Conservation (phyloP, 1,140 invertebrate genomes). For the Cotesia glomerata region DNA sequence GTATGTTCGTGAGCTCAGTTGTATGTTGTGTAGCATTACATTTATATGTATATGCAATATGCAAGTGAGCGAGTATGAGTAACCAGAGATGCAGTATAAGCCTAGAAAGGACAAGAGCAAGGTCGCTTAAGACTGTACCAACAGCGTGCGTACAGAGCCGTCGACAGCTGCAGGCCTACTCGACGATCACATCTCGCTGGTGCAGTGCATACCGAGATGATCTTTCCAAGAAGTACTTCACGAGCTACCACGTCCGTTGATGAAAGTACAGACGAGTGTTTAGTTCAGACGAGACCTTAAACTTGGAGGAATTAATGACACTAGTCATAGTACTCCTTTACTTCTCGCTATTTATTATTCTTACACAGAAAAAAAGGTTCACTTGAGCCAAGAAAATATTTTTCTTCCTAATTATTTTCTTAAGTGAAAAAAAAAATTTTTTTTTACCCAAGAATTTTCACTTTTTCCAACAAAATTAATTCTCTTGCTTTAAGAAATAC, state of each 20-base stretch:
- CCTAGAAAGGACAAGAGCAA: conserved; percentile 24
- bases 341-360: neutral
- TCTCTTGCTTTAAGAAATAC: too few relatives aligned
- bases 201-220: conserved; percentile 18
- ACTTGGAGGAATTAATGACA: conserved; percentile 27
- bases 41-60: too few relatives aligned
- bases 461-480: too few relatives aligned
- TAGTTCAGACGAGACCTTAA: conserved; percentile 13
- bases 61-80: too few relatives aligned
- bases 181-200: conserved; percentile 18
- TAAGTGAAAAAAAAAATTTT: too few relatives aligned
- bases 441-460: too few relatives aligned
- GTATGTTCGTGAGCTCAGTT: too few relatives aligned
- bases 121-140: conserved; percentile 18
- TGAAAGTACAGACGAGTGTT: conserved; percentile 11
- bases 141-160: neutral
- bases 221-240: conserved; percentile 22
- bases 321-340: conserved; percentile 8
- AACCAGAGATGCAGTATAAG: conserved; percentile 1
- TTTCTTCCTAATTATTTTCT: too few relatives aligned
- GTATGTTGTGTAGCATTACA: too few relatives aligned
- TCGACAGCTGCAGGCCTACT: conserved; percentile 22
- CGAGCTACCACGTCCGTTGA: conserved; percentile 14
- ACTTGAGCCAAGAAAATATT: too few relatives aligned
- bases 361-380: neutral